Base-by-base conservation (phyloP, 2,113 vertebrate genomes). In the Lampris megalopsis region DNA sequence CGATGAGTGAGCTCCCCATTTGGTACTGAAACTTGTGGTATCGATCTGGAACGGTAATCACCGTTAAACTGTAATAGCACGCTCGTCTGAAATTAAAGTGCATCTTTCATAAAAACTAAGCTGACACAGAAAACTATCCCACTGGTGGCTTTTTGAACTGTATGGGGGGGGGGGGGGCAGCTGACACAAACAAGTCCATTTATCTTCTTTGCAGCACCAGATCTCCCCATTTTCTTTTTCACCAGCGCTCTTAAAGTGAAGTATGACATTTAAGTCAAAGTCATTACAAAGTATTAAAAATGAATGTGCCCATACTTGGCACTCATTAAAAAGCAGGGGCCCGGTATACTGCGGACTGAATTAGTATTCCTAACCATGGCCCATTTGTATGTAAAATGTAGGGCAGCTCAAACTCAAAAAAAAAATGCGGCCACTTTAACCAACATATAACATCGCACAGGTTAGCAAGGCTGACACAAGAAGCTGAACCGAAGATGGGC, bases 181-280 rank as follows among this genome's bases (percentile, higher is more conserved):
- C 68, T 1, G 66, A 68, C 6, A 60, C 60, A 75, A 86, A 80
- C 54, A 38, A 1, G 43, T 57, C 36, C 76, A 57, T 87, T 79
- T 6, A 68, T 86, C 79, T 76, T 79, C 71, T 9, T 42, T 10
- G 66, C 11, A 2, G 40, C 71, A 56, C 10, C 0, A 52, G 10
- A 38, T n/a, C 58, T 68, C 49, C 50, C 4, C 60, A 41, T 59
- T 78, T 73, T 73, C 80, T 66, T 79, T 83, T 77, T 47, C 8
- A 24, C 58, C 61, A 10, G 45, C 0, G 49, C 53, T 72, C 71
- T 78, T 37, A 42, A 49, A 38, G 37, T 71, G 62, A 68, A 85
- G 61, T 62, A 48, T 79, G 80, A 85, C 82, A 83, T 89, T 86
- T 86, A 82, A 79, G 69, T 63, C 76, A 77, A 90, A 89, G 82